A percentile compares a stretch with the other conserved stretches of the same genome.
These are phyloP conservation scores for Colistium nudipinnis DNA, from an alignment of 2,113 vertebrate genomes.

Conservation along the genomic window DNA sequence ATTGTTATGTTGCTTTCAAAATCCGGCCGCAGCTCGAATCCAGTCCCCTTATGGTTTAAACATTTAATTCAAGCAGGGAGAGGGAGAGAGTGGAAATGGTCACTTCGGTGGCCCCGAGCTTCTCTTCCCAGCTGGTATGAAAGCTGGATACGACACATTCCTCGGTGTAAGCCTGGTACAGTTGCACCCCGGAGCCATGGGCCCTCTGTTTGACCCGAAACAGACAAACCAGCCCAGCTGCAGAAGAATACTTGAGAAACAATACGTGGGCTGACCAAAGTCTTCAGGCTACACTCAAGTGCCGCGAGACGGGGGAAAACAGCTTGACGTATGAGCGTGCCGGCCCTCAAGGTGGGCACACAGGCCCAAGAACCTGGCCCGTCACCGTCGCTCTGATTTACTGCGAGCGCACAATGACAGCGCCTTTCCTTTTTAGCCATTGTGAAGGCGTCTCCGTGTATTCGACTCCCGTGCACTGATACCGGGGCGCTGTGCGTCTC, in stretches of 20 bases:
- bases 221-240: slow-evolving; percentile 62
- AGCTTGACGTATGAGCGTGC: slow-evolving; percentile 63
- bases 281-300: slow-evolving; percentile 69
- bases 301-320: slow-evolving; percentile 50
- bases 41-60: not conserved
- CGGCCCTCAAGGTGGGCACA: slow-evolving; percentile 53
- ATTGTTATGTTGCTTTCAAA: slow-evolving; percentile 55
- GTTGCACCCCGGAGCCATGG: slow-evolving; percentile 64
- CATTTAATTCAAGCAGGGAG: slow-evolving; percentile 10
- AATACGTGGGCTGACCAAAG: slow-evolving; percentile 61
- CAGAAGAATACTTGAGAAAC: slow-evolving; percentile 60
- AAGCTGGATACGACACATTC: slow-evolving; percentile 64
- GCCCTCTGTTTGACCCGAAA: slow-evolving; percentile 66
- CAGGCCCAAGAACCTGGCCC: slow-evolving; percentile 48
- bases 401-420: slow-evolving; percentile 64
- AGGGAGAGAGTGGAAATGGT: slow-evolving; percentile 51
- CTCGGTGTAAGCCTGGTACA: slow-evolving; percentile 54
- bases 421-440: slow-evolving; percentile 67
- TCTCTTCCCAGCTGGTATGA: slow-evolving; percentile 50
- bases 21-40: slow-evolving; percentile 12
- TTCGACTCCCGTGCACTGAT: slow-evolving; percentile 70
- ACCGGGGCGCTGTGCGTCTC: slow-evolving; percentile 61
- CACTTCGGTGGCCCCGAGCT: slow-evolving; percentile 31
- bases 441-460: slow-evolving; percentile 61
- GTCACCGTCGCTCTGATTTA: slow-evolving; percentile 71